These are phyloP conservation scores for Psephotus haematonotus DNA, from an alignment of 2,113 vertebrate species.

Conservation along the genomic window DNA sequence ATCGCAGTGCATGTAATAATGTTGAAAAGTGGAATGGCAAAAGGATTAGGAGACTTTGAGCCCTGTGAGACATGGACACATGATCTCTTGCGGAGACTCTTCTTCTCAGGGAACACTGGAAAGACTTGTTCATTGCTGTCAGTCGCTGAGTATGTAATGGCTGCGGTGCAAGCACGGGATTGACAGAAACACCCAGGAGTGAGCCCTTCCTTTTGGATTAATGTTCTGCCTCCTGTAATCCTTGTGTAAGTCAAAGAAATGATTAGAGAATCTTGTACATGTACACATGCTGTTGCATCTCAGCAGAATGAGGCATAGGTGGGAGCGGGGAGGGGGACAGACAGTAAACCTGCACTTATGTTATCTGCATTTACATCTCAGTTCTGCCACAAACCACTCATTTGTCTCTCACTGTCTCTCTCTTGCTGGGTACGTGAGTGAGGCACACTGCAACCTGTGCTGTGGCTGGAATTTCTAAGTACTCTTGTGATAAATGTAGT, in stretches of 20 bases:
- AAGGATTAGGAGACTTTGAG: slow-evolving; percentile 2
- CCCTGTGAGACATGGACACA: background rate
- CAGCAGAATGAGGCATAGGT: background rate
- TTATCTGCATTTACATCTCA: background rate
- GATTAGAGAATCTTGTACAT: background rate
- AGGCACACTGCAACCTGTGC: background rate
- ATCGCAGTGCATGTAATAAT: background rate
- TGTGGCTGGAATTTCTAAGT: background rate
- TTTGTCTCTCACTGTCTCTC: background rate
- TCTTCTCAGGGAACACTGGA: background rate
- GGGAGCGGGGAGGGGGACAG: background rate
- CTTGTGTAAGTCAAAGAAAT: background rate
- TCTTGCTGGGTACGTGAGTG: background rate
- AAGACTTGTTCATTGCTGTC: background rate
- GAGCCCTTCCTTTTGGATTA: background rate
- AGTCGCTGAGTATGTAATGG: background rate
- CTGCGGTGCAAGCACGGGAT: background rate
- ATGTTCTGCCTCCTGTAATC: background rate
- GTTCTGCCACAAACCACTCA: background rate
- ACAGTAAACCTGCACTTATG: rapidly evolving
- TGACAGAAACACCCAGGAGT: background rate
- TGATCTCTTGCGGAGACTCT: background rate
- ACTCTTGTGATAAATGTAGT: background rate
- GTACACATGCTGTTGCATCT: background rate
- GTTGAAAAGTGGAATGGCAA: background rate